Percentiles rank a stretch among this genome's conserved stretches.
Conservation (phyloP, 2,797 vertebrate genomes). For the Lutra lutra region DNA sequence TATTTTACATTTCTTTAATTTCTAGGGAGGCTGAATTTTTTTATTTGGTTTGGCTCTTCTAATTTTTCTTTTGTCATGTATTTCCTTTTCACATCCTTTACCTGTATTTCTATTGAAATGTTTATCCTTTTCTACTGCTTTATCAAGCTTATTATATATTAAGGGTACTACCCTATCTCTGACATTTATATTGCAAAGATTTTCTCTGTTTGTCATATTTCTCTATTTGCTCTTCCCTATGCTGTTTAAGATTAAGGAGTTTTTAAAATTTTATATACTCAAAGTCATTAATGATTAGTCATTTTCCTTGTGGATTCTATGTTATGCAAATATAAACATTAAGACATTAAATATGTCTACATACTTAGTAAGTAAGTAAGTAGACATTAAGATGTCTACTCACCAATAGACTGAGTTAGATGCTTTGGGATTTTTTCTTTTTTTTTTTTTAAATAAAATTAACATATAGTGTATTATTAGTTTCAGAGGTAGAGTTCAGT, state of each 20-base stretch:
- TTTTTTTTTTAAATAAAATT: too few relatives aligned
- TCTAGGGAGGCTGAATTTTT: neutral
- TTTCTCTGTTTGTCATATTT: neutral
- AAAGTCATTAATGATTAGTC: conserved; percentile 10
- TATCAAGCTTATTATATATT: neutral
- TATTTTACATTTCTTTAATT: neutral
- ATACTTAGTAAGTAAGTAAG: too few relatives aligned
- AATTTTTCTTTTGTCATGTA: neutral
- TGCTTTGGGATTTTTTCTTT: neutral
- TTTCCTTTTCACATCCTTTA: neutral
- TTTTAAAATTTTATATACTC: neutral
- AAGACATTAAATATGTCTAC: too few relatives aligned
- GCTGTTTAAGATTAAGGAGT: neutral
- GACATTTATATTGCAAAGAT: neutral
- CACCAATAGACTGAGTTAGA: neutral
- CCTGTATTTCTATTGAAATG: neutral
- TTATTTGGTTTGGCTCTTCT: neutral
- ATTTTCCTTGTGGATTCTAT: neutral
- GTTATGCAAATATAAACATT: neutral
- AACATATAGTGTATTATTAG: too few relatives aligned
- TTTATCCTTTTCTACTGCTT: neutral
- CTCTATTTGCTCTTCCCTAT: neutral
- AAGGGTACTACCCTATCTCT: neutral
- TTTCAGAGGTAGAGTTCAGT: too few relatives aligned
- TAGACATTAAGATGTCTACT: neutral